These are phyloP conservation scores for Pterobdella sp. DNA, from an alignment of 2,888 invertebrate species.

Conservation along the genomic window DNA sequence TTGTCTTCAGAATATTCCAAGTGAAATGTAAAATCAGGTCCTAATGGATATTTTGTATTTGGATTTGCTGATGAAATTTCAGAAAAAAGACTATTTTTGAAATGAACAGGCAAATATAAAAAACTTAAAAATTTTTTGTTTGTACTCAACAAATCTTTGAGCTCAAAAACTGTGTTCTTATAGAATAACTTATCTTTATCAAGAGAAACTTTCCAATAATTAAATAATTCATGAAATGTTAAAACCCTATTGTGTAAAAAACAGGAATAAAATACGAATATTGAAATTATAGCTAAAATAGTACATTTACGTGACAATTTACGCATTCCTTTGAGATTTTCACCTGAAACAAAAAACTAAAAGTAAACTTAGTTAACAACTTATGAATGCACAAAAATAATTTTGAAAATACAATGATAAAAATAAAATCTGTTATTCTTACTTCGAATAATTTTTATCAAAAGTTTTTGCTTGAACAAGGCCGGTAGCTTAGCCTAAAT, in stretches of 20 bases:
- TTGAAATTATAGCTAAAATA: too few species aligned
- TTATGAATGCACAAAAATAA: not conserved
- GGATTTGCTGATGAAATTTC: constrained; percentile 38
- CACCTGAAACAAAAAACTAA: too few species aligned
- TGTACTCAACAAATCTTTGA: not conserved
- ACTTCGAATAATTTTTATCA: not conserved
- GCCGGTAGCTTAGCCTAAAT: not conserved
- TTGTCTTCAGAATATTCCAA: constrained; percentile 30
- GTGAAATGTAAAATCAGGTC: constrained; percentile 40
- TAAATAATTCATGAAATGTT: not conserved
- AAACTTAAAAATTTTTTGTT: not conserved
- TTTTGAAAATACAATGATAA: not conserved
- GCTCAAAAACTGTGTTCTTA: not conserved
- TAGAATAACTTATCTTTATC: not conserved
- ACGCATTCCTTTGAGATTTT: too few species aligned
- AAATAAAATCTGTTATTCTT: not conserved
- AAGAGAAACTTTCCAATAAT: not conserved
- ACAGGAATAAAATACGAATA: not conserved
- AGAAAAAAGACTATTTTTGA: constrained; percentile 24
- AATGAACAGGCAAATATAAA: constrained; percentile 18
- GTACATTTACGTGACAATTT: too few species aligned
- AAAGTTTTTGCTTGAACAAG: not conserved
- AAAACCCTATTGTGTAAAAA: not conserved
- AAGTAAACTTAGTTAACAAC: too few species aligned
- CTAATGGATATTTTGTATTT: constrained; percentile 36